Percentiles rank a stretch among this genome's conserved stretches.
Conservation (phyloP, 2,113 vertebrate genomes). For the Merops nubicus region DNA sequence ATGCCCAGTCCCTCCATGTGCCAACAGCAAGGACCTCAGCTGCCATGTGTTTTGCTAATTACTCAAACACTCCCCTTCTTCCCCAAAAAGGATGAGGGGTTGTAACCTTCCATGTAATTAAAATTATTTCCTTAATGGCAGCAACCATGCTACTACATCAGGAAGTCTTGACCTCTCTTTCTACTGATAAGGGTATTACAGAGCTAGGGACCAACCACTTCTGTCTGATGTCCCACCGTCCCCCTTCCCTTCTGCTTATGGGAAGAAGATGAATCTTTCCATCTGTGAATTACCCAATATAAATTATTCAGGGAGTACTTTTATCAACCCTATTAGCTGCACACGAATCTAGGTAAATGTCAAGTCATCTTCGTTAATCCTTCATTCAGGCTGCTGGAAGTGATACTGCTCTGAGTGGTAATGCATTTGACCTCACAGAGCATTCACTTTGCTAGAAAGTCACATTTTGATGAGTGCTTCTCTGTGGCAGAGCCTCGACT, state of each 20-base stretch:
- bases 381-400: conserved; percentile 31
- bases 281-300: conserved; percentile 39
- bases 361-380: conserved; percentile 61
- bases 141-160: not conserved
- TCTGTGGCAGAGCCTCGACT: not conserved
- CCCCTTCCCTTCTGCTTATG: not conserved
- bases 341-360: conserved; percentile 69
- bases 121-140: conserved; percentile 2
- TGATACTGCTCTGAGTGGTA: not conserved
- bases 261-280: conserved; percentile 55
- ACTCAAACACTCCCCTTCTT: not conserved
- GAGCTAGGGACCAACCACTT: not conserved
- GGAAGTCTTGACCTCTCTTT: not conserved
- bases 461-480: conserved; percentile 16
- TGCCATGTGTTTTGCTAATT: not conserved
- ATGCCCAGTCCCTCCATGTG: not conserved
- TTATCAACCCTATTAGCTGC: conserved; percentile 67
- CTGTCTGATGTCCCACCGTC: not conserved
- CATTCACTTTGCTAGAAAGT: not conserved
- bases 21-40: not conserved
- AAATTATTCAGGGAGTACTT: conserved; percentile 67
- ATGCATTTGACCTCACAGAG: conserved; percentile 37
- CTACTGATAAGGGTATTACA: not conserved
- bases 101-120: not conserved
- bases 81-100: not conserved